Base-by-base conservation (phyloP, 2,113 vertebrate species). In the Sardina pilchardus region DNA sequence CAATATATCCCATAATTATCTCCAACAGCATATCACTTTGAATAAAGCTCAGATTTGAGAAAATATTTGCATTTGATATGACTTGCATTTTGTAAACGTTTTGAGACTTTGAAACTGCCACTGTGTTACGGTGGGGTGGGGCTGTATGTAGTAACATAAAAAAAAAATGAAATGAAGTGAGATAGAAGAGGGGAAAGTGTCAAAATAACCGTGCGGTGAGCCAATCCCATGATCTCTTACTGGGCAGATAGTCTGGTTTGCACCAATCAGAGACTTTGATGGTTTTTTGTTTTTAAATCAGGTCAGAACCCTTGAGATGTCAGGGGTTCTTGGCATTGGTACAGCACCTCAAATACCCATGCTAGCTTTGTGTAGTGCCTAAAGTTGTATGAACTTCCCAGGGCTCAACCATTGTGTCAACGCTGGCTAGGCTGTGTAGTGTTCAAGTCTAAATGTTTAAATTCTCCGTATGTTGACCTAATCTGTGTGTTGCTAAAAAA, bases 91-190 rank as follows among this genome's bases (percentile, higher is more conserved):
- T 78, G 71, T 78, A 78, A 56, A 26, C 30, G 71, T 78, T 78
- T 78, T 78, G 71, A 78, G 71, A 78, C 71, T 78, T 78, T 16
- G 71, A 78, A 87, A 90, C 89, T 90, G 89, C 89, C 89, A 90
- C 88, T 86, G 86, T 89, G 83, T 87, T 88, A 85, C 84, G 82
- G 75, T 47, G 82, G 87, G 81, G 83, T 81, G 44, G 89, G 84
- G 44, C 30, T 78, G 71, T 78, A 78, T 78, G 71, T 78, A 78
- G 10, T 78, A 36, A 17, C 10, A 39, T 16, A 34, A 71, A 78
- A 39, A 78, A 6, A 0, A 36, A 78, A 5, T 17, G 16, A 36
- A 36, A 36, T 17, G 0, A 36, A 78, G 1, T 17, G 16, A 36
- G 17, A 36, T 17, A 5, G 30, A 16, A 16, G 9, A 17, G 53